Base-by-base conservation (phyloP, 2,797 vertebrate genomes). In the Huso huso region DNA sequence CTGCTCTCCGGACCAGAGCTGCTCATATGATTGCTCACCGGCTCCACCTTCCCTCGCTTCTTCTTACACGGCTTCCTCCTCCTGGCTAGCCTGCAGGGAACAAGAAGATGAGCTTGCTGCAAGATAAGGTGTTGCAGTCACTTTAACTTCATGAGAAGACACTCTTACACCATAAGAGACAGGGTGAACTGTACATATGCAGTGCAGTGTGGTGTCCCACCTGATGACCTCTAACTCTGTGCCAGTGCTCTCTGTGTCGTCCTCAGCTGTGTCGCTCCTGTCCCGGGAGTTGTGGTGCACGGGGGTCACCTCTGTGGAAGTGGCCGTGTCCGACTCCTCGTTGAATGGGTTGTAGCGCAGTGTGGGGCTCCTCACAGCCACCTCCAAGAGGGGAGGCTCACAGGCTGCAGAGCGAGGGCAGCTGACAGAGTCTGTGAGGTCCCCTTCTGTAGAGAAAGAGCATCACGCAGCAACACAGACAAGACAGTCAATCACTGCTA, bases 271-370 rank as follows among this genome's bases (percentile, higher is more conserved):
- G 10, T 74, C 71, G 0, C 72, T 78, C 70, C 61, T 78, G 62
- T 85, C 81, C 51, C 65, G 83, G 11, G 77, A 78, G 7, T 86
- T 77, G 0, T 81, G 2, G 58, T 95, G 96, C 70, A 95, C 91
- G 0, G 94, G 94, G 0, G 93, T 99, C 74, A 90, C 87, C 6
- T 97, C 91, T 0, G 90, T 72, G 0, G 95, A 97, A 66, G 94
- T 88, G 76, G 86, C 88, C 6, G 87, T 88, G 76, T 90, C 86
- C 0, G 87, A 88, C 73, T 94, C 92, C 73, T 91, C 88, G 0
- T 93, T 96, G 85, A 99, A 98, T 66, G 94, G 95, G 84, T 97
- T 98, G 86, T 94, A 83, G 66, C 93, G 93, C 75, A 84, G 91
- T 0, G 86, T 90, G 6, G 95, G 94, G 79, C 94, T 97, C 81